phyloP scores from a whole-genome alignment of 2,113 vertebrate species.

The Crypturellus undulatus region DNA sequence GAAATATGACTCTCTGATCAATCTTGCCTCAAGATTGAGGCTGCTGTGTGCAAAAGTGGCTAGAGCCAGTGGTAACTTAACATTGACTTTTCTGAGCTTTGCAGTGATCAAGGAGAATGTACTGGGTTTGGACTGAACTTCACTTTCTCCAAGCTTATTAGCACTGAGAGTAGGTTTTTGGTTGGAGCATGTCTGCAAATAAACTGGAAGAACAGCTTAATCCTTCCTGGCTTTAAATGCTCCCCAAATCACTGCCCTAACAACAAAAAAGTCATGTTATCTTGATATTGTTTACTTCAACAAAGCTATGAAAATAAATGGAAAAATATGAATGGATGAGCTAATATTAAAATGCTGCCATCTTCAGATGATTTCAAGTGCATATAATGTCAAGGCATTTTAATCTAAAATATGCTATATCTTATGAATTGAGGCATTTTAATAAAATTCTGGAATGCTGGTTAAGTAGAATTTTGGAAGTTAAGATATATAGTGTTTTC shows the following conservation, averaged over 20 bases:
- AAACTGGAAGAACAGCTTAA: not conserved
- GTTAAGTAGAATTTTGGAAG: not conserved
- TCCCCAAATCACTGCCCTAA: not conserved
- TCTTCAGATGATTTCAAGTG: not conserved
- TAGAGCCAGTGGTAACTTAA: not conserved
- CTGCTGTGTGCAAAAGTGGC: not conserved
- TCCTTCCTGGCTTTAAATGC: not conserved
- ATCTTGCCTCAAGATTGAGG: not conserved
- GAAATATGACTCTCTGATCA: not conserved
- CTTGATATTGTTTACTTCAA: not conserved
- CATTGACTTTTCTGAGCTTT: not conserved
- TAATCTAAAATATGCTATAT: not conserved
- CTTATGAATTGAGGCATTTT: not conserved
- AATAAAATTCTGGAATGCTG: not conserved
- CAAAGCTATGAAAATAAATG: not conserved
- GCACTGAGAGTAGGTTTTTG: not conserved
- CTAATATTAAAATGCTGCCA: not conserved
- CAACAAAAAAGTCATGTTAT: not conserved
- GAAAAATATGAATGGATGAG: not conserved
- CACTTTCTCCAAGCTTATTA: not conserved
- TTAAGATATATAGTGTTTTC: not conserved
- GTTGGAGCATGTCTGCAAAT: not conserved
- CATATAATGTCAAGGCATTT: not conserved
- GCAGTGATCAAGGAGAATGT: not conserved
- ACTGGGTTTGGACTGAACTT: not conserved